Evolutionary conservation across 2,113 vertebrate species (phyloP).

Genomic region (Chrysochloris asiatica): DNA sequence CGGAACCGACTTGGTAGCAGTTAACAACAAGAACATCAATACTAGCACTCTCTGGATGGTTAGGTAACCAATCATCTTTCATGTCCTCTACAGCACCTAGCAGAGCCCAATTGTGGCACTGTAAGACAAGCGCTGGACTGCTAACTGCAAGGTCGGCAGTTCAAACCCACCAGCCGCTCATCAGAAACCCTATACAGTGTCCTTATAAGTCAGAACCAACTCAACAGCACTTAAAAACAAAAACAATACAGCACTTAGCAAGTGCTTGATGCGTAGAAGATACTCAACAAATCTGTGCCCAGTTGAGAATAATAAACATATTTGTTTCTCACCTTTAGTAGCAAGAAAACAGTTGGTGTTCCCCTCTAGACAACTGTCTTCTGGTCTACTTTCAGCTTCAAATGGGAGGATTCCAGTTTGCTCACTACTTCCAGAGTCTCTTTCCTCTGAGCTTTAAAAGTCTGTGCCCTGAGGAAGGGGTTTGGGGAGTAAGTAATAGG

Average conservation of each 20-base stretch:
- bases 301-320: not conserved
- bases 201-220: no score
- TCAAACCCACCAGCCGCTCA: no score
- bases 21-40: no score
- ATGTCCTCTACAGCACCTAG: not conserved
- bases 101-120: no score
- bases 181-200: no score
- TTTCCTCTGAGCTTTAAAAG: constrained; percentile 29
- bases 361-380: no score
- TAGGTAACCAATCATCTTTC: constrained; percentile 22
- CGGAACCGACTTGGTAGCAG: no score
- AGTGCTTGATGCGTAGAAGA: constrained; percentile 31
- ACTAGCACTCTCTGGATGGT: not conserved
- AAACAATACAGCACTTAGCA: not conserved
- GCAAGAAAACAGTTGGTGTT: not conserved
- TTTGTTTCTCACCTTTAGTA: not conserved
- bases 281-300: not conserved
- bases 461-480: not conserved
- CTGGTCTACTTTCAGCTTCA: not conserved
- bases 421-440: not conserved
- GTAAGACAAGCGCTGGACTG: no score
- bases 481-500: not conserved
- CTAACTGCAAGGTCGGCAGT: no score
- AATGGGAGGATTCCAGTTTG: not conserved
- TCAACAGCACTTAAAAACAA: no score